These are phyloP conservation scores for Scotopteryx bipunctaria DNA, from an alignment of 2,888 invertebrate species.

Conservation along the genomic window DNA sequence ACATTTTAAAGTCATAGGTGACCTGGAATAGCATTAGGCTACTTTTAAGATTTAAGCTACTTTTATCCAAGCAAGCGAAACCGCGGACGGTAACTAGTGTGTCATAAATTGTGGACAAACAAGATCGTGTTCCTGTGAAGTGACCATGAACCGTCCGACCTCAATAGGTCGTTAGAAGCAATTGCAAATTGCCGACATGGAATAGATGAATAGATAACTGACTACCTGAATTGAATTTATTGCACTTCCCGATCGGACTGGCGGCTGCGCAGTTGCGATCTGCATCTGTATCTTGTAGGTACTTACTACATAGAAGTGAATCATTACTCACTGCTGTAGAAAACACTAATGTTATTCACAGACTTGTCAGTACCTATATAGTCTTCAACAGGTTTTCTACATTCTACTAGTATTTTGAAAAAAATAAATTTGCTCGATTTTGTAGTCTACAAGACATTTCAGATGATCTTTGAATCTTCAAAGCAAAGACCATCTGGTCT, in stretches of 20 bases:
- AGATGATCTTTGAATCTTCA: no score
- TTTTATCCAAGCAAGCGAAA: slow-evolving; percentile 4
- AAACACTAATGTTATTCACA: not conserved
- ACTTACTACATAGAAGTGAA: not conserved
- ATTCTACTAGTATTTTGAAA: no score
- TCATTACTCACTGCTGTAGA: not conserved
- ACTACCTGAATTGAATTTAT: slow-evolving; percentile 46
- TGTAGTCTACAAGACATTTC: no score
- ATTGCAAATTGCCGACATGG: slow-evolving; percentile 49
- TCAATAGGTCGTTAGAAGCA: slow-evolving; percentile 56
- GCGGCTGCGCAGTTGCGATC: slow-evolving; percentile 30
- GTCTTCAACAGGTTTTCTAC: no score
- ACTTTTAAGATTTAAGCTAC: no score
- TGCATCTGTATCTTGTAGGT: slow-evolving; percentile 14
- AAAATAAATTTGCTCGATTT: no score
- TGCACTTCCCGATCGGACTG: slow-evolving; percentile 44
- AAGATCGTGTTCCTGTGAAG: slow-evolving; percentile 48
- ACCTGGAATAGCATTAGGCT: no score
- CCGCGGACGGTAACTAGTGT: slow-evolving; percentile 1
- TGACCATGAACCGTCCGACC: slow-evolving; percentile 67
- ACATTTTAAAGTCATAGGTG: no score
- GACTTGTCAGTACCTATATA: no score
- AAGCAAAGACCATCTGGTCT: no score
- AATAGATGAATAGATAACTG: slow-evolving; percentile 47
- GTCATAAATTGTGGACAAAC: slow-evolving; percentile 52